Conservation (phyloP, 2,113 vertebrate species). For the Meleagris gallopavo region DNA sequence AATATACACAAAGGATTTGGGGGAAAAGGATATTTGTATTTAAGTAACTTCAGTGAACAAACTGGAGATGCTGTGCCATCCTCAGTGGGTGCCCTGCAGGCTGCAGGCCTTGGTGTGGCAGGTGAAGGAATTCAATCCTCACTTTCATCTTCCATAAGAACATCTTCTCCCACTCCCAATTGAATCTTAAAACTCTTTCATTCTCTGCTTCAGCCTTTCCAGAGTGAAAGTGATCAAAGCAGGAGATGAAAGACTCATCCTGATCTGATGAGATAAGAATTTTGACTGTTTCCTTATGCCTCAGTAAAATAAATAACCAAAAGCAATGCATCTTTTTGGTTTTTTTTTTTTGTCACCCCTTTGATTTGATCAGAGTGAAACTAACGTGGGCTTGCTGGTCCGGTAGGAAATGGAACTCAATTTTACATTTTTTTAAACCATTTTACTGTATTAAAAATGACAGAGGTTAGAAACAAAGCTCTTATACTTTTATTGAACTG, state of each 20-base stretch:
- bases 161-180: background rate
- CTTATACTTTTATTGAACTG: constrained; percentile 76
- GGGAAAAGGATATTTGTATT: background rate
- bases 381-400: constrained; percentile 73
- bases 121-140: background rate
- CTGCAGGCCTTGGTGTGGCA: background rate
- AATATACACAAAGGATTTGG: background rate
- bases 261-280: constrained; percentile 56
- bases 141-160: background rate
- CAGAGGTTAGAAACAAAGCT: constrained; percentile 84
- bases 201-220: constrained; percentile 59
- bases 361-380: constrained; percentile 75
- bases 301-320: background rate
- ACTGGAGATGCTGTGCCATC: background rate
- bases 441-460: constrained; percentile 84
- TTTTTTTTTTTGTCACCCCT: background rate
- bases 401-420: constrained; percentile 77
- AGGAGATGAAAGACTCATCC: constrained; percentile 65
- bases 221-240: constrained; percentile 58
- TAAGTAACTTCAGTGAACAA: background rate
- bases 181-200: constrained; percentile 36
- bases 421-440: constrained; percentile 78
- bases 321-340: constrained; percentile 52
- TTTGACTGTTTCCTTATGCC: constrained; percentile 48
- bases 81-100: background rate